A percentile compares a stretch with the other conserved stretches of the same genome.
phyloP scores from a whole-genome alignment of 2,888 invertebrate species.

The Oxyscelio sp. region DNA sequence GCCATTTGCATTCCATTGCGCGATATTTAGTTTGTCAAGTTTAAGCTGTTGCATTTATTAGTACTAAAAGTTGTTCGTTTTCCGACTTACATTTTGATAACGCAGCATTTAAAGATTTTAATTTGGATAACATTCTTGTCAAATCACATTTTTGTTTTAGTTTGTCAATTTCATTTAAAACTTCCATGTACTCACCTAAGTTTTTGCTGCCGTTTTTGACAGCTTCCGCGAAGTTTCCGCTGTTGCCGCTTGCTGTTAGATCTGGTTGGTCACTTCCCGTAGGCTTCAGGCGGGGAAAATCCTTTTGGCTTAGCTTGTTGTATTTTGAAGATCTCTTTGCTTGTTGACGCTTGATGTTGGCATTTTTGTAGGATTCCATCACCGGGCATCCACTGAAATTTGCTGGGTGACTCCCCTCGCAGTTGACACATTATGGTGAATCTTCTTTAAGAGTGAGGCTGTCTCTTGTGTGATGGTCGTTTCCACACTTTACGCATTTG shows the following conservation, averaged over 20 bases:
- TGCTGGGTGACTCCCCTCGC: constrained; percentile 37
- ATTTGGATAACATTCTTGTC: neutral
- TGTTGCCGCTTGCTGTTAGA: neutral
- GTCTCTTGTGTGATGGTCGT: constrained; percentile 18
- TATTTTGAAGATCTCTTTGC: too few relatives aligned
- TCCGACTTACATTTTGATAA: neutral
- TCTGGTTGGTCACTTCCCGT: neutral
- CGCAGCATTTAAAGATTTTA: neutral
- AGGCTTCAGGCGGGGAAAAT: neutral
- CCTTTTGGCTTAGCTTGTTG: too few relatives aligned
- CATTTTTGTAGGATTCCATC: neutral
- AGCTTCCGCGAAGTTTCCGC: too few relatives aligned
- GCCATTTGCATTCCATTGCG: constrained; percentile 38
- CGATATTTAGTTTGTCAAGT: constrained; percentile 9
- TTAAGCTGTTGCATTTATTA: neutral
- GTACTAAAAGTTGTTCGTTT: neutral
- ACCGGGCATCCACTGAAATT: constrained; percentile 22
- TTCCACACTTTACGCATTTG: constrained; percentile 43
- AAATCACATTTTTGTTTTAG: neutral
- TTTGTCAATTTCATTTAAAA: neutral
- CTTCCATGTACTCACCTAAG: constrained; percentile 4
- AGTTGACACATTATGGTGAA: constrained; percentile 15
- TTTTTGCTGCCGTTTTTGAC: too few relatives aligned
- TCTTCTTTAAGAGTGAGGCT: neutral
- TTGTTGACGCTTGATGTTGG: too few relatives aligned